Evolutionary conservation across 2,797 vertebrate species (phyloP).

Genomic region (Lagorchestes hirsutus): DNA sequence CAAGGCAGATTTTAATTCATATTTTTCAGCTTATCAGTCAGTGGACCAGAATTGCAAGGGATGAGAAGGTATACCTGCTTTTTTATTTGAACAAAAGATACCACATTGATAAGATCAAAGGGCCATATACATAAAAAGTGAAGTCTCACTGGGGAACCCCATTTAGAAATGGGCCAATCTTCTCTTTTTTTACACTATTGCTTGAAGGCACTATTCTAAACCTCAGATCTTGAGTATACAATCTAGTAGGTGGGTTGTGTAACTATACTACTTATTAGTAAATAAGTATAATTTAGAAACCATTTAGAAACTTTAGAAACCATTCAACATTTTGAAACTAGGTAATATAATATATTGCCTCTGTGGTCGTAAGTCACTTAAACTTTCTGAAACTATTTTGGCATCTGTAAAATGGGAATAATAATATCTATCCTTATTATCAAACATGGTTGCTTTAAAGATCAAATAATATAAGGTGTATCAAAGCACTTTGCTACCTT

Average conservation of each 20-base stretch:
- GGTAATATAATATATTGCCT: neutral
- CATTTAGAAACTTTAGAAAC: neutral
- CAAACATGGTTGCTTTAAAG: neutral
- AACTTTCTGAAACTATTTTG: neutral
- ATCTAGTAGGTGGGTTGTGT: neutral
- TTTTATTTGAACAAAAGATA: neutral
- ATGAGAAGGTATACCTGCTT: neutral
- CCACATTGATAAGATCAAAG: neutral
- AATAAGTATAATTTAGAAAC: neutral
- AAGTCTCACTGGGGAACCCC: neutral
- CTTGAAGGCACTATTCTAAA: neutral
- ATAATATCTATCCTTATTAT: neutral
- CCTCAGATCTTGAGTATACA: neutral
- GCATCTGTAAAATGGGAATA: neutral
- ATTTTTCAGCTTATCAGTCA: neutral
- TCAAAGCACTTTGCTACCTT: neutral
- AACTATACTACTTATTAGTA: neutral
- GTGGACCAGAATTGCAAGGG: neutral
- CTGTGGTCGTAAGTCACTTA: neutral
- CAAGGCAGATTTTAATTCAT: neutral
- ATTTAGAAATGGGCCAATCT: neutral
- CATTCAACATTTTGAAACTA: neutral
- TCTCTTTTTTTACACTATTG: neutral
- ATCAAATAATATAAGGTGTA: neutral
- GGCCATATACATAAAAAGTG: neutral